These are phyloP conservation scores for Limnephilus marmoratus DNA, from an alignment of 2,888 invertebrate species.

Conservation along the genomic window DNA sequence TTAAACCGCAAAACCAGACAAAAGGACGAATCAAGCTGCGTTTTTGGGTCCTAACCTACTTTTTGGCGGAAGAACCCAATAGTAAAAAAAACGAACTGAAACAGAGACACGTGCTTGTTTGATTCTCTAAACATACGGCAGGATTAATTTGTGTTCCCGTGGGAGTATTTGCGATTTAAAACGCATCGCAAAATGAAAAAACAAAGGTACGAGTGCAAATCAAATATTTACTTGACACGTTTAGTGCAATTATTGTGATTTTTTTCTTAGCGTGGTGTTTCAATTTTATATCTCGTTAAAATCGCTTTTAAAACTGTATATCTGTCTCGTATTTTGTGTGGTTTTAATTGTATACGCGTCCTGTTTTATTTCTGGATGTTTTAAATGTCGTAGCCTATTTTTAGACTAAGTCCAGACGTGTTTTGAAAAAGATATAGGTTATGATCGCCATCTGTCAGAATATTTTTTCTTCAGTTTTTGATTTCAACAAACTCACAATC, in stretches of 20 bases:
- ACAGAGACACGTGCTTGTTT: neutral
- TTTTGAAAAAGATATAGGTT: constrained; percentile 42
- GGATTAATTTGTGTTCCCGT: neutral
- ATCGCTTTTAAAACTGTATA: neutral
- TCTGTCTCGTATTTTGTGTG: neutral
- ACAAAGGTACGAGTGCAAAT: neutral
- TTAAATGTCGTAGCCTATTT: neutral
- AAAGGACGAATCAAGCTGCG: neutral
- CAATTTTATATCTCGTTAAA: neutral
- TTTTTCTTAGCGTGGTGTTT: neutral
- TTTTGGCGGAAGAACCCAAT: neutral
- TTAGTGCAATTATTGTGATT: neutral
- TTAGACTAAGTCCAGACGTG: neutral
- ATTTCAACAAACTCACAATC: neutral
- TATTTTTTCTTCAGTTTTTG: neutral
- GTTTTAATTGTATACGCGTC: neutral
- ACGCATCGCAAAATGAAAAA: neutral
- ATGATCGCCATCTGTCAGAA: constrained; percentile 37
- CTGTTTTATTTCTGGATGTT: neutral
- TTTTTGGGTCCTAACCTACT: constrained; percentile 40
- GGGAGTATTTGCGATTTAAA: neutral
- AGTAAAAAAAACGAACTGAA: neutral
- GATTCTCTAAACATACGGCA: constrained; percentile 8
- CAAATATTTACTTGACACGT: neutral
- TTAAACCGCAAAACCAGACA: neutral